Conservation (phyloP, 2,888 invertebrate genomes). For the Imbricaverruca yamaguchii region DNA sequence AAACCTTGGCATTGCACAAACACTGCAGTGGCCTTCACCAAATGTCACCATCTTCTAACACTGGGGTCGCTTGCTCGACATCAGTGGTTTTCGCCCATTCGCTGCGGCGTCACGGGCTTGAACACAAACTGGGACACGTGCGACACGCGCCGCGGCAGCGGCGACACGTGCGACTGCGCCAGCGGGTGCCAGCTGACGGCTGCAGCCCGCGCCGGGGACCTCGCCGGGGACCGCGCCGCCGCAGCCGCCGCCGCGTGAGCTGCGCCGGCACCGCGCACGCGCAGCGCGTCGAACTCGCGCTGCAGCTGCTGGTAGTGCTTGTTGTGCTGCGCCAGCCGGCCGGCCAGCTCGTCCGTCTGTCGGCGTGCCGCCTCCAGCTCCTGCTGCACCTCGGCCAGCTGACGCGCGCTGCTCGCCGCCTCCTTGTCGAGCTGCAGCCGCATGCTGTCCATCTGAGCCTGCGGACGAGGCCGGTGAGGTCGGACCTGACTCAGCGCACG, state of each 20-base stretch:
- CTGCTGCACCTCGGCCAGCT: background rate
- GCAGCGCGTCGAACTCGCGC: slow-evolving; percentile 5
- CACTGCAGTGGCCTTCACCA: too few species aligned
- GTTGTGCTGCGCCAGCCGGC: slow-evolving; percentile 18
- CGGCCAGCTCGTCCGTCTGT: background rate
- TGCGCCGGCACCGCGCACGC: background rate
- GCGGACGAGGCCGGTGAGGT: too few species aligned
- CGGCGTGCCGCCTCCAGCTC: background rate
- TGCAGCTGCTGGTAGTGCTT: slow-evolving; percentile 11
- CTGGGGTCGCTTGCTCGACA: too few species aligned
- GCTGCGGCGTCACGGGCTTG: slow-evolving; percentile 9
- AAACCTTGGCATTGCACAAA: too few species aligned
- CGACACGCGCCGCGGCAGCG: background rate
- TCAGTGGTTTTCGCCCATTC: background rate
- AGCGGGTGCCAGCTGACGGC: background rate
- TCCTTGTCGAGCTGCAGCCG: slow-evolving; percentile 2
- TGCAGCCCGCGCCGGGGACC: background rate
- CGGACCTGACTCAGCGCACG: too few species aligned
- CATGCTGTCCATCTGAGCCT: background rate
- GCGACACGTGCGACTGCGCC: background rate
- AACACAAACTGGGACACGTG: slow-evolving; percentile 10
- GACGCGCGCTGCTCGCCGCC: slow-evolving; percentile 1
- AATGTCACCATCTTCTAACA: too few species aligned
- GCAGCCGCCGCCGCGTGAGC: background rate
- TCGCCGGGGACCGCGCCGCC: background rate